phyloP scores from a whole-genome alignment of 35 echinoderm and acorn worm genomes.

The Strongylocentrotus purpuratus region DNA sequence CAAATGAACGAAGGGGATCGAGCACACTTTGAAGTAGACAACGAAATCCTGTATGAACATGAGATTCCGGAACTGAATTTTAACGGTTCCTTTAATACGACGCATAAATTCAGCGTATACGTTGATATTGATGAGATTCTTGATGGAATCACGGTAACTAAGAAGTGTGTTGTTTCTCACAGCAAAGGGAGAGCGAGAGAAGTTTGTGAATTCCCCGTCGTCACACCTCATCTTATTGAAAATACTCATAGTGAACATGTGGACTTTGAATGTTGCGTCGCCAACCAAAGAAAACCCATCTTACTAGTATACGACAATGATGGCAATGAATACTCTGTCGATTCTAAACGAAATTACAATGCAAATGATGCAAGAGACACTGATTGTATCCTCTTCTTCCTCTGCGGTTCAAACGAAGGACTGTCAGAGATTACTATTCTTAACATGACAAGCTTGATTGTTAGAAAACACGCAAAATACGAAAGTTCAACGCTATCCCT shows the following conservation, averaged over 20 bases:
- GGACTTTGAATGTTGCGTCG: not conserved
- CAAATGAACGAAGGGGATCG: not conserved
- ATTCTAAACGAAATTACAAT: not conserved
- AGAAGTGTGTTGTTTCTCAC: not conserved
- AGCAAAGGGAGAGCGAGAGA: not conserved
- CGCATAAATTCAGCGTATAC: not conserved
- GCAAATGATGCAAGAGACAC: not conserved
- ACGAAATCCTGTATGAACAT: not conserved
- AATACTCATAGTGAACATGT: not conserved
- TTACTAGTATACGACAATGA: not conserved
- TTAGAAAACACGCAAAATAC: not conserved
- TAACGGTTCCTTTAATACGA: not conserved
- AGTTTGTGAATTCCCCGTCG: not conserved
- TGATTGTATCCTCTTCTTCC: not conserved
- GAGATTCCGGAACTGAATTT: not conserved
- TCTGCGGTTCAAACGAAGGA: not conserved
- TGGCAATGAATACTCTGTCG: not conserved
- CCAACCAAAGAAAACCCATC: not conserved
- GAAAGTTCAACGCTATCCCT: not conserved
- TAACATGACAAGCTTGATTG: not conserved
- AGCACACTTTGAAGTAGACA: not conserved
- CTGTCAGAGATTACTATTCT: not conserved
- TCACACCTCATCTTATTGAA: not conserved
- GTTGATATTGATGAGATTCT: not conserved
- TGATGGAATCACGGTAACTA: not conserved